phyloP scores from a whole-genome alignment of 2,113 vertebrate genomes.

The Entomyzon cyanotis region DNA sequence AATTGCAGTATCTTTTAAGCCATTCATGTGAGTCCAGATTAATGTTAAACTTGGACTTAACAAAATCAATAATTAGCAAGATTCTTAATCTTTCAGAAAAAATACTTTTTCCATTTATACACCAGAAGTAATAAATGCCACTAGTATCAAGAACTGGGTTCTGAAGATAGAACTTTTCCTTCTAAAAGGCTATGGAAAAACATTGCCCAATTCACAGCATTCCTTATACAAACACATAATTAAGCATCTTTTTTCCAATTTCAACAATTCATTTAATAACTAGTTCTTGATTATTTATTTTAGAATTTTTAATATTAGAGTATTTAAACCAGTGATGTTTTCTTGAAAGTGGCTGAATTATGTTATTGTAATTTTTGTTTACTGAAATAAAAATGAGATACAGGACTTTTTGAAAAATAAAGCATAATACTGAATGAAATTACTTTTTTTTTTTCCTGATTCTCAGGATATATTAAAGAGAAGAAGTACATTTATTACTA shows the following conservation, averaged over 20 bases:
- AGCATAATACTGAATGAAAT: neutral
- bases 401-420: neutral
- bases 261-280: neutral
- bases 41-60: neutral
- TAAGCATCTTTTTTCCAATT: neutral
- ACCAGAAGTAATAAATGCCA: neutral
- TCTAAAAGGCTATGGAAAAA: neutral
- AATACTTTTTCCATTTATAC: neutral
- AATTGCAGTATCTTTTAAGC: neutral
- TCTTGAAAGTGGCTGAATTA: neutral
- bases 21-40: neutral
- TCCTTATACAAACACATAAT: neutral
- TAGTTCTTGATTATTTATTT: neutral
- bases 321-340: neutral
- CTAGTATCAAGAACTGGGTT: neutral
- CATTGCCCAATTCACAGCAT: neutral
- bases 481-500: neutral
- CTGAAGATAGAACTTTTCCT: neutral
- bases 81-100: neutral
- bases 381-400: neutral
- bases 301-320: neutral
- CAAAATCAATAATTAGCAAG: neutral
- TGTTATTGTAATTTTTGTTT: neutral
- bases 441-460: neutral
- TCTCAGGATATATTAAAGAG: neutral